phyloP scores from a whole-genome alignment of 2,113 vertebrate species.

The Antechinus stuartii region DNA sequence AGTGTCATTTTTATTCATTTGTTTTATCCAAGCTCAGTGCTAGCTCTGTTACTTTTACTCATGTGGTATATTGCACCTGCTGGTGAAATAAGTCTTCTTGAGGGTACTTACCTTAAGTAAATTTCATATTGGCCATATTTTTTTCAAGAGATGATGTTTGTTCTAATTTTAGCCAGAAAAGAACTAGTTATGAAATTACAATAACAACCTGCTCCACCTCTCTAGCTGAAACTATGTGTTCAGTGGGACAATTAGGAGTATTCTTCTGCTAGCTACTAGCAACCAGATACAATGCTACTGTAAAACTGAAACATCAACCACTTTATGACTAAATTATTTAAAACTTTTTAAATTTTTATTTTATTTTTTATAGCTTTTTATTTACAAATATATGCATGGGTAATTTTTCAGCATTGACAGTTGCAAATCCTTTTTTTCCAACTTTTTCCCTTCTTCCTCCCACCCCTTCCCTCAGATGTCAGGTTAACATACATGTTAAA shows the following conservation, averaged over 20 bases:
- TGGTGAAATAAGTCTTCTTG: not conserved
- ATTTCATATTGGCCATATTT: not conserved
- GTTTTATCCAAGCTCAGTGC: not conserved
- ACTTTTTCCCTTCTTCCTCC: too few relatives aligned
- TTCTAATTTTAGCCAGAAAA: not conserved
- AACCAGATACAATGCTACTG: not conserved
- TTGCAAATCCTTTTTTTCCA: too few relatives aligned
- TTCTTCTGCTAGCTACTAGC: not conserved
- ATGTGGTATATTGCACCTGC: not conserved
- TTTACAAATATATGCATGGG: too few relatives aligned
- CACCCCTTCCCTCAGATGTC: too few relatives aligned
- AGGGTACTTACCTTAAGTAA: not conserved
- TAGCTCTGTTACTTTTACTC: not conserved
- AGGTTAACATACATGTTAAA: too few relatives aligned
- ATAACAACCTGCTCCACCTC: not conserved
- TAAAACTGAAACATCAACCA: not conserved
- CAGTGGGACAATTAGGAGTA: not conserved
- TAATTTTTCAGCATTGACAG: too few relatives aligned
- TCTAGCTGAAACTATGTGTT: not conserved
- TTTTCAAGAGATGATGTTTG: not conserved
- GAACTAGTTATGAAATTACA: not conserved
- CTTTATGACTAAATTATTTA: not conserved
- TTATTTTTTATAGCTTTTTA: too few relatives aligned
- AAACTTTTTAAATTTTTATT: too few relatives aligned
- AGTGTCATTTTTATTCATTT: not conserved